Evolutionary conservation across 2,888 invertebrate species (phyloP).

Genomic region (Microctonus brassicae): DNA sequence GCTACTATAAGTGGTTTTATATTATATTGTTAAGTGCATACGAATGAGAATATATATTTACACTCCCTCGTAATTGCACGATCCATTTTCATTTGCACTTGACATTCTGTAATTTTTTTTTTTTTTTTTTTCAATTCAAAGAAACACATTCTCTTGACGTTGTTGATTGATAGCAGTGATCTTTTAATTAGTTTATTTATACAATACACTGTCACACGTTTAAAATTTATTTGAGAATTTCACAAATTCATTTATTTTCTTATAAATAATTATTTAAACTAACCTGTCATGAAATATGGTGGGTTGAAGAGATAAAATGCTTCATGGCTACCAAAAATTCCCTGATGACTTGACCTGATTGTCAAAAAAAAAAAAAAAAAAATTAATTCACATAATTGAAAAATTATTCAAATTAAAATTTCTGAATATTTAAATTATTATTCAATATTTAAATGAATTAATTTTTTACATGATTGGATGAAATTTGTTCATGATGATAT

Average conservation of each 20-base stretch:
- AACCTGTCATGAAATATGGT: not conserved
- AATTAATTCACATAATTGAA: not conserved
- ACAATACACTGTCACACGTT: not conserved
- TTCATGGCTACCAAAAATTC: not conserved
- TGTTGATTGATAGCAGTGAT: not conserved
- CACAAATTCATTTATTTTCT: not conserved
- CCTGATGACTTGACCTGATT: not conserved
- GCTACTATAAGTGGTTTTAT: not conserved
- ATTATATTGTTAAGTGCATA: not conserved
- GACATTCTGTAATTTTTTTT: not conserved
- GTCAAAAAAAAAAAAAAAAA: too few species aligned
- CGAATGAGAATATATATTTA: not conserved
- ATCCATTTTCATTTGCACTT: conserved; percentile 9
- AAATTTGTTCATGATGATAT: conserved; percentile 16
- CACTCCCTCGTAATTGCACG: not conserved
- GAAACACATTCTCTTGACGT: not conserved
- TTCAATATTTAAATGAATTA: too few species aligned
- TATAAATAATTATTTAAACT: not conserved
- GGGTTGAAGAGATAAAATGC: not conserved
- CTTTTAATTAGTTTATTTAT: not conserved
- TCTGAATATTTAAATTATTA: not conserved
- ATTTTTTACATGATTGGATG: conserved; percentile 8
- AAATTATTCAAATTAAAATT: not conserved
- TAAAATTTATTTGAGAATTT: too few species aligned
- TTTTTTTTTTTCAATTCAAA: not conserved